phyloP scores from a whole-genome alignment of 2,888 invertebrate genomes.

The Oscheius sp. region DNA sequence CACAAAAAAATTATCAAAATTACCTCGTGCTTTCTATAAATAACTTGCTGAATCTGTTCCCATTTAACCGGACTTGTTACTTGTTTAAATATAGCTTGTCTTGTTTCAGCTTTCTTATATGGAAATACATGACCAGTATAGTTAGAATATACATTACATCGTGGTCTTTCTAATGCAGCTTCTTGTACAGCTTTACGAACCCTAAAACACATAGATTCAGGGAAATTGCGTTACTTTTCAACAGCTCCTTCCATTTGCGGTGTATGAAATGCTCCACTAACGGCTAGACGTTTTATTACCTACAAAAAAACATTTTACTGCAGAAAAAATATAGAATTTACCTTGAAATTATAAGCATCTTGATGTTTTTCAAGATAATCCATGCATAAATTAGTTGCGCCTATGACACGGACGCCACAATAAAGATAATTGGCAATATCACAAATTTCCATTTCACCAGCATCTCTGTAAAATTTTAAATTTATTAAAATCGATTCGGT shows the following conservation, averaged over 20 bases:
- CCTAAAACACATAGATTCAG: slow-evolving; percentile 8
- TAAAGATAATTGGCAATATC: slow-evolving; percentile 69
- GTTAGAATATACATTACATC: slow-evolving; percentile 70
- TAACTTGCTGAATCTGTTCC: slow-evolving; percentile 71
- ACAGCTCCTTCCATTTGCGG: slow-evolving; percentile 63
- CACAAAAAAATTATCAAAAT: slow-evolving; percentile 1
- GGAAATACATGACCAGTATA: slow-evolving; percentile 64
- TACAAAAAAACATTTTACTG: slow-evolving; percentile 35
- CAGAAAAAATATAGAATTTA: slow-evolving; percentile 25
- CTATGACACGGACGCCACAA: slow-evolving; percentile 67
- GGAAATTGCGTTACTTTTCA: slow-evolving; percentile 9
- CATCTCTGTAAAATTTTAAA: slow-evolving; percentile 46
- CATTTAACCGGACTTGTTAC: slow-evolving; percentile 68
- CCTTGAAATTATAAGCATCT: slow-evolving; percentile 58
- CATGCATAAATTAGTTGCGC: slow-evolving; percentile 63
- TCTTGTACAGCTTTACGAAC: slow-evolving; percentile 46
- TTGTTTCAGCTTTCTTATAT: slow-evolving; percentile 59
- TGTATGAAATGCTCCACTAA: slow-evolving; percentile 71
- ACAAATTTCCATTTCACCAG: slow-evolving; percentile 66
- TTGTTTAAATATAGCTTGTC: slow-evolving; percentile 61
- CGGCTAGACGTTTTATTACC: slow-evolving; percentile 66
- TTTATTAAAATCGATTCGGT: neutral
- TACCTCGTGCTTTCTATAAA: slow-evolving; percentile 68
- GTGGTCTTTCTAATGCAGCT: slow-evolving; percentile 48
- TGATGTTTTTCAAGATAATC: slow-evolving; percentile 64